Evolutionary conservation across 2,797 vertebrate species (phyloP).

Genomic region (Microctenopoma lineatum): DNA sequence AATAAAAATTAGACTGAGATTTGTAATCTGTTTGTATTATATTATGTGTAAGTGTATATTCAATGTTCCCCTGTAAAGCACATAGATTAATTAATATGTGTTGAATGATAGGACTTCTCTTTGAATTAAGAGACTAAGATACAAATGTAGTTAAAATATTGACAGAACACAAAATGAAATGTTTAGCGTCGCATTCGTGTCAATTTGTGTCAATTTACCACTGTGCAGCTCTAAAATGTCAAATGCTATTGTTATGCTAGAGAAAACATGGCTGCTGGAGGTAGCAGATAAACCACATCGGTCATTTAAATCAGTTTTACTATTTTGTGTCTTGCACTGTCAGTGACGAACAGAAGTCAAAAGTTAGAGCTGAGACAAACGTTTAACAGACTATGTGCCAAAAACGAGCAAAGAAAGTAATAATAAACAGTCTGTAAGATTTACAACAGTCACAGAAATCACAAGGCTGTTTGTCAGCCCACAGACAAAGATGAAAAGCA

Average conservation of each 20-base stretch:
- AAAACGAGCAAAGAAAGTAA: neutral
- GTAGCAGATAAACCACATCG: neutral
- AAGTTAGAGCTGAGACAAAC: neutral
- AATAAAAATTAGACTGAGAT: conserved; percentile 11
- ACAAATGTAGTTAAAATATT: too few relatives aligned
- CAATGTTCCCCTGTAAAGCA: neutral
- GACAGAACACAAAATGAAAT: too few relatives aligned
- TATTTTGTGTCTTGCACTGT: neutral
- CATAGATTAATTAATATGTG: too few relatives aligned
- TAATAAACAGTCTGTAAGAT: neutral
- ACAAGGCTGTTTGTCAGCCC: neutral
- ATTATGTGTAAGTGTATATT: neutral
- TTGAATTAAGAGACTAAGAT: neutral
- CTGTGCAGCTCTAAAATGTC: conserved; percentile 17
- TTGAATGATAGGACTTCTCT: neutral
- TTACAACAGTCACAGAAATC: neutral
- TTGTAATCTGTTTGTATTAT: neutral
- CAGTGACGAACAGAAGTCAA: neutral
- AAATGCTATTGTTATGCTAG: neutral
- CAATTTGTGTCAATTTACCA: neutral
- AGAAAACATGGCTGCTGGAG: neutral
- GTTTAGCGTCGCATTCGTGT: neutral
- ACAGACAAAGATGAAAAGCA: neutral
- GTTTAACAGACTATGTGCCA: neutral
- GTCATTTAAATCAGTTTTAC: neutral